phyloP scores from a whole-genome alignment of 2,888 invertebrate genomes.

The Iselma pallidipennis region DNA sequence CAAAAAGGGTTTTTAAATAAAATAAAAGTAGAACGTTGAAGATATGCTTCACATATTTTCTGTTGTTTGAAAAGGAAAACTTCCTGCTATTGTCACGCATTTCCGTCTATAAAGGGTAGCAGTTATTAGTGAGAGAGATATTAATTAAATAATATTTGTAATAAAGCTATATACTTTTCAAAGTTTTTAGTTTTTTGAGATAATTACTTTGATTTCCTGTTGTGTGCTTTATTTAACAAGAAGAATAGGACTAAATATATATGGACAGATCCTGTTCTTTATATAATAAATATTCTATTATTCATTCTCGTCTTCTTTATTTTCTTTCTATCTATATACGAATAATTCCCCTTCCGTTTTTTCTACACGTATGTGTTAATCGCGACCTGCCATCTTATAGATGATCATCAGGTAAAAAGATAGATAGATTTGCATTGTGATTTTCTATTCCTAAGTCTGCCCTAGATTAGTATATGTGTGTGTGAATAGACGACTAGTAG shows the following conservation, averaged over 20 bases:
- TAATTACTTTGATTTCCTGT: background rate
- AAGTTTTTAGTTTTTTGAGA: background rate
- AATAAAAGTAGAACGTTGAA: slow-evolving; percentile 11
- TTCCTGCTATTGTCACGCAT: slow-evolving; percentile 37
- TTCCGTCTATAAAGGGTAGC: slow-evolving; percentile 24
- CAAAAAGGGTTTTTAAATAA: background rate
- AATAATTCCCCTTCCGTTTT: background rate
- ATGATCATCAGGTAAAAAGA: slow-evolving; percentile 13
- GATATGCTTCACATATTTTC: slow-evolving; percentile 37
- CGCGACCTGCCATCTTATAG: slow-evolving; percentile 23
- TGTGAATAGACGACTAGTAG: background rate
- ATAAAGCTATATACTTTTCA: background rate
- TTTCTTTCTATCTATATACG: no score
- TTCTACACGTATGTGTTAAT: slow-evolving; percentile 11
- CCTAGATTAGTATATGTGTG: slow-evolving; percentile 5
- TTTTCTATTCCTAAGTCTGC: slow-evolving; percentile 15
- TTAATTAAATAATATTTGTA: background rate
- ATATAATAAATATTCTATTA: background rate
- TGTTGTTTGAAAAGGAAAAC: slow-evolving; percentile 31
- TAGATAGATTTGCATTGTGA: slow-evolving; percentile 34
- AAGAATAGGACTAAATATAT: no score
- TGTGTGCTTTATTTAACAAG: no score
- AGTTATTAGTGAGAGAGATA: background rate
- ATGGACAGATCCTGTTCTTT: background rate
- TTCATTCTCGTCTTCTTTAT: no score